These are phyloP conservation scores for Nyctereutes procyonoides DNA, from an alignment of 2,113 vertebrate genomes.

Conservation along the genomic window DNA sequence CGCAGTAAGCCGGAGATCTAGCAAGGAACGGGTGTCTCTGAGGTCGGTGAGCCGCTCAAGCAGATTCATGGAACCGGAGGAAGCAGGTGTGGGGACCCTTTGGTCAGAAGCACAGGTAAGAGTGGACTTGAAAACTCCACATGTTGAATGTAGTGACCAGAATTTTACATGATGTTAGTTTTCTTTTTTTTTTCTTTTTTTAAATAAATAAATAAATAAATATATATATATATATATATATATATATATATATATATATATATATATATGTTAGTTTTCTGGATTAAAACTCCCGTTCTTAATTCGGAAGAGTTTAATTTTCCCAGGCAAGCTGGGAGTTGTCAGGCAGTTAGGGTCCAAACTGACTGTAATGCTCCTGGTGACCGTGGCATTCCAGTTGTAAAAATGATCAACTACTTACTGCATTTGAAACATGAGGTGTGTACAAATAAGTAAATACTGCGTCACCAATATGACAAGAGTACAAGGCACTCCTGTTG, in stretches of 20 bases:
- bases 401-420: not conserved
- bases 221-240: too few species aligned
- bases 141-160: not conserved
- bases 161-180: not conserved
- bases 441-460: not conserved
- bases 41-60: not conserved
- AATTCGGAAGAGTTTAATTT: not conserved
- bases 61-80: too few species aligned
- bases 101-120: not conserved
- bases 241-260: too few species aligned
- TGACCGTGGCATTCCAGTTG: accelerated
- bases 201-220: too few species aligned
- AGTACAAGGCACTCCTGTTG: accelerated
- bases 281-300: not conserved
- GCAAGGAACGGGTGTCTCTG: not conserved
- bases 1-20: accelerated
- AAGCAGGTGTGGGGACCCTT: not conserved
- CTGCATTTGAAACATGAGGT: not conserved
- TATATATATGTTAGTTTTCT: not conserved
- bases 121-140: not conserved
- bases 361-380: not conserved
- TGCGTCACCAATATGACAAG: accelerated
- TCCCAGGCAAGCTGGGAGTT: not conserved
- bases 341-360: accelerated
- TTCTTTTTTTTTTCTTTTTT: too few species aligned